Conservation (phyloP, 35 echinoderm and acorn worm species). For the Stichopus chloronotus region DNA sequence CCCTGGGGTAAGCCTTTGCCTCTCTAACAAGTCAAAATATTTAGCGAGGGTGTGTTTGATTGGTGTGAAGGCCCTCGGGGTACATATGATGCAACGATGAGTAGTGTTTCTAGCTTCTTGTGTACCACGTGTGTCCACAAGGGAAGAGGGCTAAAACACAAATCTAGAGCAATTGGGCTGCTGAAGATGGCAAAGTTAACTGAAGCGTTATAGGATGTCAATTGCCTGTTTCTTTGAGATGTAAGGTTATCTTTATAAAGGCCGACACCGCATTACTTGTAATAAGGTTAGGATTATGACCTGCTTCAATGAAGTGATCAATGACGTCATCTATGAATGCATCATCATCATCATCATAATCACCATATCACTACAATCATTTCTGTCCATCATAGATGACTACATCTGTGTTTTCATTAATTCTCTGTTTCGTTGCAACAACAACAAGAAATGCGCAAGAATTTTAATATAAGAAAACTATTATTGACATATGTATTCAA, state of each 20-base stretch:
- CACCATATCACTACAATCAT: not conserved
- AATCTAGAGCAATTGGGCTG: slow-evolving; percentile 20
- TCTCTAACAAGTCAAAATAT: slow-evolving; percentile 22
- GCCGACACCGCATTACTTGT: slow-evolving; percentile 11
- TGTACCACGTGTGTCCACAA: slow-evolving; percentile 7
- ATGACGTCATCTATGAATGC: not conserved
- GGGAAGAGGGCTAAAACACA: not conserved
- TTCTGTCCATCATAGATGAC: no score
- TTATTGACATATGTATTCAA: no score
- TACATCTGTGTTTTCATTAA: no score
- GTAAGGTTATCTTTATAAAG: slow-evolving; percentile 9
- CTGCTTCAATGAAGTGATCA: not conserved
- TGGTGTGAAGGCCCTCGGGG: slow-evolving; percentile 30
- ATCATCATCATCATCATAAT: not conserved
- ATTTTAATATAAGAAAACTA: no score
- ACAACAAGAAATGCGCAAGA: no score
- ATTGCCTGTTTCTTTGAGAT: slow-evolving; percentile 16
- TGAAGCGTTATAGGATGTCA: slow-evolving; percentile 13
- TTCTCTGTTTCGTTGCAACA: no score
- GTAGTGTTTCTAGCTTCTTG: not conserved
- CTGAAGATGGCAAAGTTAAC: slow-evolving; percentile 3
- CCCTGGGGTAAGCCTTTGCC: slow-evolving; percentile 6
- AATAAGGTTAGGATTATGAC: not conserved
- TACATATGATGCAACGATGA: slow-evolving; percentile 3
- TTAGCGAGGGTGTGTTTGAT: slow-evolving; percentile 37